Percentiles rank a stretch among this genome's conserved stretches.
Evolutionary conservation across 1,140 invertebrate species (phyloP).

Genomic region (Bombus terrestris): DNA sequence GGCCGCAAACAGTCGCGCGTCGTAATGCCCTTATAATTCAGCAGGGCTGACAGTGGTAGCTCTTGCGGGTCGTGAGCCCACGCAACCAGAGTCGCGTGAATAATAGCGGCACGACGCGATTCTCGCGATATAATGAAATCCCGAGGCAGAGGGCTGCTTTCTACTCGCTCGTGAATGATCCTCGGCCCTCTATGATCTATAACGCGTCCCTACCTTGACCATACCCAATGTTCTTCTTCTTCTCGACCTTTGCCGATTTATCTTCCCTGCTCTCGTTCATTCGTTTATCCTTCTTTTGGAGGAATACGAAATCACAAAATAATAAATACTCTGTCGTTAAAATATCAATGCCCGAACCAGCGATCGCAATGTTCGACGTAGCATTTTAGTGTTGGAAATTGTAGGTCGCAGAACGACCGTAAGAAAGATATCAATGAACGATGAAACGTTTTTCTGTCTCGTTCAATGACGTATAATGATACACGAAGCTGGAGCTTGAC

Average conservation of each 20-base stretch:
- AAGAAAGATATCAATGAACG: background rate
- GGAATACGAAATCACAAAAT: background rate
- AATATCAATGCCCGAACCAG: fast-evolving
- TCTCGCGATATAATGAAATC: constrained; percentile 70
- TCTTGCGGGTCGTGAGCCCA: constrained; percentile 47
- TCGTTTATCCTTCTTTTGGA: background rate
- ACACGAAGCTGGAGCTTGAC: background rate
- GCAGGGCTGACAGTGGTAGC: constrained; percentile 64
- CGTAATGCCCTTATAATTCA: constrained; percentile 55
- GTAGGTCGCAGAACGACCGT: background rate
- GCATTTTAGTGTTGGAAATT: background rate
- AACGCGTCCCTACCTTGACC: constrained; percentile 43
- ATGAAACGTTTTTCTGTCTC: background rate
- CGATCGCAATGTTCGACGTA: background rate
- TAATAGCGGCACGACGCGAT: constrained; percentile 57
- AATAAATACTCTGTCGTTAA: background rate
- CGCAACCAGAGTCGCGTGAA: constrained; percentile 65
- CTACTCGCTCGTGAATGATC: constrained; percentile 45
- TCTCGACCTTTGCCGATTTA: background rate
- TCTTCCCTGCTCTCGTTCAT: background rate
- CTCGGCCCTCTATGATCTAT: constrained; percentile 52
- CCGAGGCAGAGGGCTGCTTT: constrained; percentile 63
- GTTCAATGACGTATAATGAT: background rate
- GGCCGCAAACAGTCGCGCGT: constrained; percentile 55
- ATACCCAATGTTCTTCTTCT: background rate